phyloP scores from a whole-genome alignment of 2,113 vertebrate species.

The Ramphastos sulfuratus region DNA sequence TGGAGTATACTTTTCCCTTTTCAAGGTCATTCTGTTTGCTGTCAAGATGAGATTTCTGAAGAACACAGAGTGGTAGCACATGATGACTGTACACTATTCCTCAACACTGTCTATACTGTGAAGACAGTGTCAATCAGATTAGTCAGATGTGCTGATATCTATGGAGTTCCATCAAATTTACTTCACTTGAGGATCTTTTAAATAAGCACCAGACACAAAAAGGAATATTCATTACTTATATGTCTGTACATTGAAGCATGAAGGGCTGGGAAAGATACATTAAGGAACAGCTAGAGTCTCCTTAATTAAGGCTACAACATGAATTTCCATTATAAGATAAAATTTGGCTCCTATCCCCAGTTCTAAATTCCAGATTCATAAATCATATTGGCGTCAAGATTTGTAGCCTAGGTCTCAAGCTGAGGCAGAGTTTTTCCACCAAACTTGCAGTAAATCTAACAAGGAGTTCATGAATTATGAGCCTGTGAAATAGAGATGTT shows the following conservation, averaged over 20 bases:
- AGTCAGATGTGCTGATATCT: neutral
- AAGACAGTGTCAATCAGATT: neutral
- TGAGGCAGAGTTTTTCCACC: conserved; percentile 4
- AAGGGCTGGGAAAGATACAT: neutral
- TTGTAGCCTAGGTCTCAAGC: conserved; percentile 2
- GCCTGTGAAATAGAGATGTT: conserved; percentile 27
- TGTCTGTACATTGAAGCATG: neutral
- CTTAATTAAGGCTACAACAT: neutral
- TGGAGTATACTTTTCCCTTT: neutral
- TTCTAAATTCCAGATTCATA: conserved; percentile 28
- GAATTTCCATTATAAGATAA: neutral
- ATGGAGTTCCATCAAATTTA: neutral
- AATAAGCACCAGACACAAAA: neutral
- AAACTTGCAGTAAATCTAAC: conserved; percentile 47
- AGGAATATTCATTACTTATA: neutral
- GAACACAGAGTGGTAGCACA: neutral
- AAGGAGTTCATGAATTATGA: conserved; percentile 12
- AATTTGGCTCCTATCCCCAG: neutral
- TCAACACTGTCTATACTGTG: neutral
- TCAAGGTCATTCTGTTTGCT: neutral
- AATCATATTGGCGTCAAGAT: conserved; percentile 28
- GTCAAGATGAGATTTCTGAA: neutral
- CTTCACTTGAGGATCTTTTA: neutral
- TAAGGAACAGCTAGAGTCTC: neutral
- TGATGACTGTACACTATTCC: neutral